A percentile compares a stretch with the other conserved stretches of the same genome.
Evolutionary conservation across 2,113 vertebrate species (phyloP).

Genomic region (Eonycteris spelaea): DNA sequence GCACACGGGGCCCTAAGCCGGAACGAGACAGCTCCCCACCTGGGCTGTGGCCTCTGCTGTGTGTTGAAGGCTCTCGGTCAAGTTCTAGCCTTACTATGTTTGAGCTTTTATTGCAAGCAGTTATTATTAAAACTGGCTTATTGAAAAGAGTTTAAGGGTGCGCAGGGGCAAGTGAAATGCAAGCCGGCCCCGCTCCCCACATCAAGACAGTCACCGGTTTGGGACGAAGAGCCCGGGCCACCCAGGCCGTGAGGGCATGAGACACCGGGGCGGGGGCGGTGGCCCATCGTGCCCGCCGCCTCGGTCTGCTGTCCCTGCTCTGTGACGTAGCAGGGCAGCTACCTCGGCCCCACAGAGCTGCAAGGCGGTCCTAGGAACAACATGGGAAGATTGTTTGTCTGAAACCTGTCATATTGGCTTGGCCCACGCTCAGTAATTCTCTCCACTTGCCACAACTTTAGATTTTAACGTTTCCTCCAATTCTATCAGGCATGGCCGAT

Average conservation of each 20-base stretch:
- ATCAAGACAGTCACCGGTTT: fast-evolving
- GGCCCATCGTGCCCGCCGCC: background rate
- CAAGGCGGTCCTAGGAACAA: background rate
- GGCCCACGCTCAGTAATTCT: background rate
- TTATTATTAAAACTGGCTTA: background rate
- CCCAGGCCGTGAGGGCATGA: fast-evolving
- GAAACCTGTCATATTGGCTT: background rate
- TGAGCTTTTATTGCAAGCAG: background rate
- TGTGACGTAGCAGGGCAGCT: background rate
- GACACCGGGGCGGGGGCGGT: too few relatives aligned
- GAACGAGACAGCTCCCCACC: background rate
- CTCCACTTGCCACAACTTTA: background rate
- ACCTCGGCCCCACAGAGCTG: background rate
- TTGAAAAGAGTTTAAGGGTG: background rate
- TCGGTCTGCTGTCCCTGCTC: background rate
- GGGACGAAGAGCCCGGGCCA: background rate
- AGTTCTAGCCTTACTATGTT: background rate
- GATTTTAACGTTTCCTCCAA: background rate
- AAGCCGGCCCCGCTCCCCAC: too few relatives aligned
- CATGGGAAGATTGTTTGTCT: background rate
- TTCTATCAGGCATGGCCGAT: background rate
- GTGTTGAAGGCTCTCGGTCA: background rate
- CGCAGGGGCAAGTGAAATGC: background rate
- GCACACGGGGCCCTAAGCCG: background rate
- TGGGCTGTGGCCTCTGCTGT: background rate